Percentiles rank a stretch among this genome's conserved stretches.
phyloP scores from a whole-genome alignment of 2,797 vertebrate species.

The Cephalopachus bancanus region DNA sequence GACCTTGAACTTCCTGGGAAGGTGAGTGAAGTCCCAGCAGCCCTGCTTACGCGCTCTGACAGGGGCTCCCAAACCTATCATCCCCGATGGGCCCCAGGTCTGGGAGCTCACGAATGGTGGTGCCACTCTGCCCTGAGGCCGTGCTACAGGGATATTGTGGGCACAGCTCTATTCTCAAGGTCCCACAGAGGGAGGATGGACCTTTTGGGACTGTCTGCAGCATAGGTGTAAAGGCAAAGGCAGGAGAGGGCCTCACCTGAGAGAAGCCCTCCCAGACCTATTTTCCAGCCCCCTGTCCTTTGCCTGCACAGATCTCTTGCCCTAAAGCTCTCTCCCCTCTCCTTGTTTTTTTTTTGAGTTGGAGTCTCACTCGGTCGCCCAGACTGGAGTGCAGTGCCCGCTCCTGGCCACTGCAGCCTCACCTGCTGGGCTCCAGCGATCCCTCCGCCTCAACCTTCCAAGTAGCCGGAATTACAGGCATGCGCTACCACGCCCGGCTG shows the following conservation, averaged over 20 bases:
- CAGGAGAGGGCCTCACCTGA: too few relatives aligned
- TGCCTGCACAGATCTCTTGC: fast-evolving
- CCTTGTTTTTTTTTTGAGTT: too few relatives aligned
- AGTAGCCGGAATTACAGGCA: too few relatives aligned
- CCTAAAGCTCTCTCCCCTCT: not conserved
- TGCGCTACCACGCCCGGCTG: too few relatives aligned
- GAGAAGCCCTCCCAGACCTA: not conserved
- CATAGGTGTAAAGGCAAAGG: not conserved
- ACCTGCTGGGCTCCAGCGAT: too few relatives aligned
- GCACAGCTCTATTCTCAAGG: not conserved
- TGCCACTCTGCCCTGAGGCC: not conserved
- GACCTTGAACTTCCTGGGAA: constrained; percentile 91
- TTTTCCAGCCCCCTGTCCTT: not conserved
- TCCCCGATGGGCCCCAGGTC: not conserved
- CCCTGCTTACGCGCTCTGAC: not conserved
- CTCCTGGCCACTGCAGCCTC: too few relatives aligned
- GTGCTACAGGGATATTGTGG: not conserved
- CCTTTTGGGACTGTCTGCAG: not conserved
- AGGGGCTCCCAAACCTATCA: too few relatives aligned
- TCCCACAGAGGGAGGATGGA: not conserved
- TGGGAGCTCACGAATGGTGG: fast-evolving
- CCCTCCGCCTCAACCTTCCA: too few relatives aligned
- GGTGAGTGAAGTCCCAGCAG: constrained; percentile 87
- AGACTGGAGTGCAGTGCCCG: too few relatives aligned
- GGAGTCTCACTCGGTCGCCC: too few relatives aligned